Evolutionary conservation across 2,888 invertebrate genomes (phyloP).

Genomic region (Nineta flava): DNA sequence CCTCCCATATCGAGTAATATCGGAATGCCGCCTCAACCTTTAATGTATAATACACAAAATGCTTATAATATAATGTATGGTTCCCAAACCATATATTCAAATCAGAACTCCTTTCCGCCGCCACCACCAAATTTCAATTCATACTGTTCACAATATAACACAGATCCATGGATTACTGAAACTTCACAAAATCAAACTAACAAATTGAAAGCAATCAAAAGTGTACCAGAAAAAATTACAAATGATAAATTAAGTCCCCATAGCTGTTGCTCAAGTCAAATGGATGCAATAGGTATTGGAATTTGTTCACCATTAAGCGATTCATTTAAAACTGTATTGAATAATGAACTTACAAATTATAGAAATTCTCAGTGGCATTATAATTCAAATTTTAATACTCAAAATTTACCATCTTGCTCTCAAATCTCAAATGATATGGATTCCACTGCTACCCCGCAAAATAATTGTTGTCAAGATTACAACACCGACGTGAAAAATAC

Average conservation of each 20-base stretch:
- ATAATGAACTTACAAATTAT: slow-evolving; percentile 10
- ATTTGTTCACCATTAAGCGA: slow-evolving; percentile 16
- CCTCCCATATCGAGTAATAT: slow-evolving; percentile 9
- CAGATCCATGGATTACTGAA: slow-evolving; percentile 15
- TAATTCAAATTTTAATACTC: slow-evolving; percentile 15
- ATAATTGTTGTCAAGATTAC: slow-evolving; percentile 8
- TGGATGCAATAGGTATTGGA: slow-evolving; percentile 2
- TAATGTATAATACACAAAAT: slow-evolving; percentile 10
- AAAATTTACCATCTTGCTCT: slow-evolving; percentile 23
- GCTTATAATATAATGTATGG: slow-evolving; percentile 14
- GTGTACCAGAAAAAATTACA: slow-evolving; percentile 3
- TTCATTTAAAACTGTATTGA: slow-evolving; percentile 17
- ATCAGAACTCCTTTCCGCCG: slow-evolving; percentile 10
- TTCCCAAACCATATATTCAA: slow-evolving; percentile 12
- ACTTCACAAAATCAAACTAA: slow-evolving; percentile 12
- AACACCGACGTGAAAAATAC: slow-evolving; percentile 3
- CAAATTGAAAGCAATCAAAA: slow-evolving; percentile 20
- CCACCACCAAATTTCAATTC: slow-evolving; percentile 9
- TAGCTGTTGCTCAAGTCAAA: slow-evolving; percentile 19
- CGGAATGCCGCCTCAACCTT: slow-evolving; percentile 12
- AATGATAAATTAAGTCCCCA: slow-evolving; percentile 24
- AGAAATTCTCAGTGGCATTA: slow-evolving; percentile 17
- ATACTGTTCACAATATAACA: slow-evolving; percentile 12
- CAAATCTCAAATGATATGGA: slow-evolving; percentile 11
- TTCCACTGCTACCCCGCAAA: slow-evolving; percentile 11